Conservation (phyloP, 2,888 invertebrate genomes). For the Hedychridium roseum region DNA sequence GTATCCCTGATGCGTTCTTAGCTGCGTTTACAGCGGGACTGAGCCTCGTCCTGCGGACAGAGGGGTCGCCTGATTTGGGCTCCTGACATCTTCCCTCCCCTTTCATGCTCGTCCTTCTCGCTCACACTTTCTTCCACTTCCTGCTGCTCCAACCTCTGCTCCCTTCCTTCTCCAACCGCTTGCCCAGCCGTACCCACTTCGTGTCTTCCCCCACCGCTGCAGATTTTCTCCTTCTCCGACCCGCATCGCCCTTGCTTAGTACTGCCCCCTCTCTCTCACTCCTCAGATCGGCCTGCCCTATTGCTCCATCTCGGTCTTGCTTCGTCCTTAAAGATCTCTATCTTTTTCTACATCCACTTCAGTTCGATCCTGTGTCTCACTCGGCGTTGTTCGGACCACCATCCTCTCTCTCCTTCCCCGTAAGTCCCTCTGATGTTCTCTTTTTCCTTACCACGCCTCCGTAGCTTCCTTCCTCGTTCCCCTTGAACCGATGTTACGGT, state of each 20-base stretch:
- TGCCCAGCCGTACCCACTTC: no score
- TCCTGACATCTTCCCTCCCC: constrained; percentile 25
- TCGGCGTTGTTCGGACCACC: no score
- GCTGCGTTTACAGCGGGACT: constrained; percentile 64
- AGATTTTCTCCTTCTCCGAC: constrained; percentile 19
- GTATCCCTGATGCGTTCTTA: constrained; percentile 54
- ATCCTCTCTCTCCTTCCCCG: no score
- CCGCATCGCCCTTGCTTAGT: no score
- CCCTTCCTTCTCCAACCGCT: constrained; percentile 5
- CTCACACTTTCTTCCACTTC: constrained; percentile 20
- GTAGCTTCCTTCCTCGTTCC: neutral
- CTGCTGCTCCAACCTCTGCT: constrained; percentile 18
- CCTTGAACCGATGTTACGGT: neutral
- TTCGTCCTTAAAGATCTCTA: no score
- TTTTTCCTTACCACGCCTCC: constrained; percentile 1
- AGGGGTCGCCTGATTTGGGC: constrained; percentile 54
- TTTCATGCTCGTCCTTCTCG: no score
- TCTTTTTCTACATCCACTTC: no score
- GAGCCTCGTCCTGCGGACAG: constrained; percentile 56
- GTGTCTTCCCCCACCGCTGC: no score
- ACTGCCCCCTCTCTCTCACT: constrained; percentile 1
- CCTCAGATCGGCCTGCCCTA: neutral
- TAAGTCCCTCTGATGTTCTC: no score
- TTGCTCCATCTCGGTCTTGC: no score
- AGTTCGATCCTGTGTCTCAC: no score